phyloP scores from a whole-genome alignment of 2,113 vertebrate species.

The Balaenoptera acutorostrata region DNA sequence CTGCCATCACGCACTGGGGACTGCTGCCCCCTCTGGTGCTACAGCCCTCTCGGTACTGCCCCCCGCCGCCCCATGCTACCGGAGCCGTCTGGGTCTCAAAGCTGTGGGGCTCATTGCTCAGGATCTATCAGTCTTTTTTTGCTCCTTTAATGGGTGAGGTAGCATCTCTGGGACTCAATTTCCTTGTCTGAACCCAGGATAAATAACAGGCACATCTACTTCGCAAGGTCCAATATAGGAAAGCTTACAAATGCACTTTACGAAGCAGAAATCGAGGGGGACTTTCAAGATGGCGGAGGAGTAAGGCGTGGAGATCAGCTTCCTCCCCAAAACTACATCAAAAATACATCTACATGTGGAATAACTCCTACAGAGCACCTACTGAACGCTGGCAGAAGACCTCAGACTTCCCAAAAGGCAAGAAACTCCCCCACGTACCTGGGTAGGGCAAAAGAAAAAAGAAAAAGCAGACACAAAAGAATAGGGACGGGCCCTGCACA shows the following conservation, averaged over 20 bases:
- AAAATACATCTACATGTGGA: too few relatives aligned
- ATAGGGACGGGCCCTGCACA: too few relatives aligned
- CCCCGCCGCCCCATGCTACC: fast-evolving
- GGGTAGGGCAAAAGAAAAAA: too few relatives aligned
- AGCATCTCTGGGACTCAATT: background rate
- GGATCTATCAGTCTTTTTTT: background rate
- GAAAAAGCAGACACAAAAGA: too few relatives aligned
- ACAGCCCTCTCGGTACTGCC: fast-evolving
- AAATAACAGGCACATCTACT: background rate
- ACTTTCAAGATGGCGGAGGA: too few relatives aligned
- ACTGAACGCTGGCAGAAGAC: too few relatives aligned
- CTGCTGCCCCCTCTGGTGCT: background rate
- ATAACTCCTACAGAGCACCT: too few relatives aligned
- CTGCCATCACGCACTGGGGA: too few relatives aligned
- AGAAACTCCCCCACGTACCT: too few relatives aligned
- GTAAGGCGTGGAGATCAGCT: too few relatives aligned
- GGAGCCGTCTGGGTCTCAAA: fast-evolving
- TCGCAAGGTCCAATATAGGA: background rate
- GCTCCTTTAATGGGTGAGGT: background rate
- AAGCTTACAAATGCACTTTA: background rate
- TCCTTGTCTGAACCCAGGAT: background rate
- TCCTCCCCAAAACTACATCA: too few relatives aligned
- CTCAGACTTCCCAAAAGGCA: too few relatives aligned
- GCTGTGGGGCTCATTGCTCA: fast-evolving
- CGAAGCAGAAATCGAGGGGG: background rate